Base-by-base conservation (phyloP, 1,140 invertebrate species). In the Lepidurus arcticus region DNA sequence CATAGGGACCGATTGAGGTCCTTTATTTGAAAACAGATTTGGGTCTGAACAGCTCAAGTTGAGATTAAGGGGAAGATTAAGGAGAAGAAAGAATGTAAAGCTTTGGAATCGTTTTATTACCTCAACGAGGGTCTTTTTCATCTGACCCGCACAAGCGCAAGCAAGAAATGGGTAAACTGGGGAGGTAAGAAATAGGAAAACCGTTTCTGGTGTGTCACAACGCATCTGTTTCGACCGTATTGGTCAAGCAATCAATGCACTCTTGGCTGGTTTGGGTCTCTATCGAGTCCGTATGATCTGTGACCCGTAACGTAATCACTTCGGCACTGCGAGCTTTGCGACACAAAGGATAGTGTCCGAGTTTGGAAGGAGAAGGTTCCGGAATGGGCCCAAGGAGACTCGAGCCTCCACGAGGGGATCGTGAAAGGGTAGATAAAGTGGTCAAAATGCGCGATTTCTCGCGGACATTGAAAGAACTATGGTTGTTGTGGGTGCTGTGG, bases 311-410 rank as follows among this genome's bases (percentile, higher is more conserved):
- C 11, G 78, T 78, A n/a, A 78, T 78, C 65, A 78, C 78, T 42
- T 78, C 78, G 9, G 78, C 78, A 42, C 78, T 78, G 26, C 75
- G 73, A 42, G 78, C 73, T 47, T 78, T 78, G 73, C 78, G 78
- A 26, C 73, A 73, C 47, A 74, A 44, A 65, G 53, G 53, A 65
- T 65, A 65, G 13, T 65, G n/a, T 65, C 53, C 53, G 13, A 65
- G 3, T 16, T 7, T 65, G 6, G 53, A n/a, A 34, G 34, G 34
- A 13, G 53, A 9, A 16, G 53, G 53, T 16, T 65, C 53, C 13
- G 6, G 53, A 65, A 65, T 65, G 9, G 53, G 53, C 21, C 53
- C 53, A 65, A 65, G 53, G 53, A 65, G 53, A 65, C 53, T 65
- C 21, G 53, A 65, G 2, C 53, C 53, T 65, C 53, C 53, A 1